A percentile compares a stretch with the other conserved stretches of the same genome.
These are phyloP conservation scores for Doryteuthis pealeii DNA, from an alignment of 1,140 invertebrate species.

Conservation along the genomic window DNA sequence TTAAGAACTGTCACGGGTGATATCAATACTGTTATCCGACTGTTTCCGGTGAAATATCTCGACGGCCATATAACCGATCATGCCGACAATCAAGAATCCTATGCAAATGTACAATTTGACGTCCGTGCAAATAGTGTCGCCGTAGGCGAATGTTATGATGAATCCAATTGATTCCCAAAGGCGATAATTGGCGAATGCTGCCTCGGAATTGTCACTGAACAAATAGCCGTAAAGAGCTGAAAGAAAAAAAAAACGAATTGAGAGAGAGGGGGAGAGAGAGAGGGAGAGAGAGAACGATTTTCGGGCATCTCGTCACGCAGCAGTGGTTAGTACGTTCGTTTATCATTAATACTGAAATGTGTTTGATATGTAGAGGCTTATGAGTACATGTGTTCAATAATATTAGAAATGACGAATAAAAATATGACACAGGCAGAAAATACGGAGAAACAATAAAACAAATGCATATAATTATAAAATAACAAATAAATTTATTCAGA, in stretches of 20 bases:
- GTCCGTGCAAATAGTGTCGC: conserved; percentile 80
- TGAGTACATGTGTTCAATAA: too few relatives aligned
- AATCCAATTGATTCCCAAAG: conserved; percentile 87
- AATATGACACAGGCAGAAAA: too few relatives aligned
- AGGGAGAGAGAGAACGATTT: background rate
- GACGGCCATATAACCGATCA: conserved; percentile 78
- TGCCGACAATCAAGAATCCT: conserved; percentile 73
- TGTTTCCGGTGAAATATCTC: conserved; percentile 65
- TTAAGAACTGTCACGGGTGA: too few relatives aligned
- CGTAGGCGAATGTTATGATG: conserved; percentile 80
- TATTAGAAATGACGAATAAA: too few relatives aligned
- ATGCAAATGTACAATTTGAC: conserved; percentile 88
- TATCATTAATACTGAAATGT: too few relatives aligned
- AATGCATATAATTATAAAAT: too few relatives aligned
- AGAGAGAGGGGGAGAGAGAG: background rate
- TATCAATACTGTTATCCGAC: background rate
- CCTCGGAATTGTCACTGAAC: conserved; percentile 84
- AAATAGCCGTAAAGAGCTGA: conserved; percentile 87
- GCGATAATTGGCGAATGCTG: conserved; percentile 94
- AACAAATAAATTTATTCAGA: too few relatives aligned
- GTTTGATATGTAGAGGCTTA: too few relatives aligned
- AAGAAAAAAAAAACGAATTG: conserved; percentile 27
- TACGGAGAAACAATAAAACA: too few relatives aligned
- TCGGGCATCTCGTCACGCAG: too few relatives aligned
- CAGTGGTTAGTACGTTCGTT: too few relatives aligned